phyloP scores from a whole-genome alignment of 1,140 invertebrate species.

The Aricia agestis region DNA sequence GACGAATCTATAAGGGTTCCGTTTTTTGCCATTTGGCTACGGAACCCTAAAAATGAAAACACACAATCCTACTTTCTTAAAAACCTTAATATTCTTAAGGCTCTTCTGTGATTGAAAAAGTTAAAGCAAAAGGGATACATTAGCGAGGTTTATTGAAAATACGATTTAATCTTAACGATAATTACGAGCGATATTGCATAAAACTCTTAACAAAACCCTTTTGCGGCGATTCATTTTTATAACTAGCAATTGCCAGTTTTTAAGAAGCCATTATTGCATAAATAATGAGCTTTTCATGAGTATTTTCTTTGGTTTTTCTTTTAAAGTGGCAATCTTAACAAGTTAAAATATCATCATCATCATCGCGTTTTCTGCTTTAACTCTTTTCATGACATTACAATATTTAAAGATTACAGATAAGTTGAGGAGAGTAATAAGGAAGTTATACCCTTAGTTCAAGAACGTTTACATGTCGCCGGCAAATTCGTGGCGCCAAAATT shows the following conservation, averaged over 20 bases:
- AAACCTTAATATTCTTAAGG: not conserved
- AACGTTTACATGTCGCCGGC: too few species aligned
- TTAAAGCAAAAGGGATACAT: not conserved
- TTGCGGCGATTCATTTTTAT: not conserved
- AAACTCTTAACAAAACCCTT: conserved; percentile 6
- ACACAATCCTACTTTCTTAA: not conserved
- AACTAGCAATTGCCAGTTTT: conserved; percentile 9
- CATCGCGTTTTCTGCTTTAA: not conserved
- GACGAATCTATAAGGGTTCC: too few species aligned
- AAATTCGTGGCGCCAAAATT: too few species aligned
- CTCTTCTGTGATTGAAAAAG: not conserved
- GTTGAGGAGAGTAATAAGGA: too few species aligned
- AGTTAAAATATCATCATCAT: not conserved
- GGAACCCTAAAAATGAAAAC: too few species aligned
- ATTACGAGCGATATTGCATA: conserved; percentile 3
- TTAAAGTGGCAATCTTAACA: not conserved
- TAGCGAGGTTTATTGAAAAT: conserved; percentile 12
- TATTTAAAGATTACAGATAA: too few species aligned
- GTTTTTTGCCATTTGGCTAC: too few species aligned
- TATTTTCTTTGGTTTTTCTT: conserved; percentile 4
- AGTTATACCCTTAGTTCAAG: too few species aligned
- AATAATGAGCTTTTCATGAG: conserved; percentile 2
- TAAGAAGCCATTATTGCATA: conserved; percentile 6
- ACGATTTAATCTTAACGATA: conserved; percentile 9
- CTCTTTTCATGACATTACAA: not conserved